Evolutionary conservation across 92 coral and sea anemone species (phyloP).

Genomic region (Porites divaricata): DNA sequence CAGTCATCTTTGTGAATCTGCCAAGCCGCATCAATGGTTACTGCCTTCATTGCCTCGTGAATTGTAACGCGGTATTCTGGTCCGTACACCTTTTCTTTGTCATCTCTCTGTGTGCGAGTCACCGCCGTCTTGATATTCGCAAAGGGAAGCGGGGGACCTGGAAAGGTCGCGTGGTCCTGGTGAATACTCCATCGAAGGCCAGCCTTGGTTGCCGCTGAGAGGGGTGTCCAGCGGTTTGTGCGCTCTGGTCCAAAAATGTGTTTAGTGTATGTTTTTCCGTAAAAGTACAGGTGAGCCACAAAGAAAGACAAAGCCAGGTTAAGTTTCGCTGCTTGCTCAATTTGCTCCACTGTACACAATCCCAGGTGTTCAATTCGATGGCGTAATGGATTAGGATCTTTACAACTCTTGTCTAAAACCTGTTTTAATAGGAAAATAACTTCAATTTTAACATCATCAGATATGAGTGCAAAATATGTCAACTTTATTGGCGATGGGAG

Average conservation of each 20-base stretch:
- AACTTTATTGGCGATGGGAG: too few species aligned
- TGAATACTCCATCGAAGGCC: conserved; percentile 71
- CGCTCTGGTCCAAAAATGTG: conserved; percentile 66
- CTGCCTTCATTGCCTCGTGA: conserved; percentile 65
- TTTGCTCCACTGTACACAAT: conserved; percentile 42
- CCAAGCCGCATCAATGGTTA: conserved; percentile 76
- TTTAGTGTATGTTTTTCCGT: conserved; percentile 48
- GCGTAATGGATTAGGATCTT: conserved; percentile 25
- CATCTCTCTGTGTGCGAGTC: conserved; percentile 57
- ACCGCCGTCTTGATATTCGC: conserved; percentile 68
- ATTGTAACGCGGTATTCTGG: conserved; percentile 55
- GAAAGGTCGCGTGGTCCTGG: conserved; percentile 62
- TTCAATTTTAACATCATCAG: neutral
- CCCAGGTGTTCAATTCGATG: conserved; percentile 77
- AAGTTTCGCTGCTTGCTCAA: conserved; percentile 50
- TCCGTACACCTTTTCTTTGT: conserved; percentile 59
- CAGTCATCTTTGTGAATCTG: conserved; percentile 34
- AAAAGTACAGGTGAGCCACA: conserved; percentile 69
- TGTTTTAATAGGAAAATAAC: neutral
- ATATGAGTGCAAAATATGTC: neutral
- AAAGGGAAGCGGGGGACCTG: conserved; percentile 63
- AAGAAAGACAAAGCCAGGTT: conserved; percentile 75
- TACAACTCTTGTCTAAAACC: neutral
- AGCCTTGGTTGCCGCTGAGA: conserved; percentile 60
- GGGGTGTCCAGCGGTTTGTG: conserved; percentile 78